phyloP scores from a whole-genome alignment of 2,888 invertebrate genomes.

The Agrochola macilenta region DNA sequence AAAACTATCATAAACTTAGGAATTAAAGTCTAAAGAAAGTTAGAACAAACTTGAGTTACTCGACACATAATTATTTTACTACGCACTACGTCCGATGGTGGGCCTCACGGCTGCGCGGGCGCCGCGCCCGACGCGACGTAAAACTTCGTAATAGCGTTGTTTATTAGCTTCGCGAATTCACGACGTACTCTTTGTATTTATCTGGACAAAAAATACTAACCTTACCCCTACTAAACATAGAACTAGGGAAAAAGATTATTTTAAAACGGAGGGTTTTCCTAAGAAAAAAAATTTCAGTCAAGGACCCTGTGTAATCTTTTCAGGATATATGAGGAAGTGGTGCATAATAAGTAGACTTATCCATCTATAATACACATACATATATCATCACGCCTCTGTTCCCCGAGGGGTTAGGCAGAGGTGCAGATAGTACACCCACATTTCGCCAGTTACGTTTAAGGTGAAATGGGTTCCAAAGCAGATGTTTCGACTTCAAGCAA shows the following conservation, averaged over 20 bases:
- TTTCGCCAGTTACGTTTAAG: not conserved
- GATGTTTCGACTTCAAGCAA: no score
- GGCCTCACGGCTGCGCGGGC: conserved; percentile 51
- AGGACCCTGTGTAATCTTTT: no score
- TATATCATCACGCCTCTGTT: no score
- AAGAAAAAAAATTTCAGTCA: not conserved
- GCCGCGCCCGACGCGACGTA: conserved; percentile 43
- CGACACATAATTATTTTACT: conserved; percentile 28
- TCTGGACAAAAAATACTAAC: not conserved
- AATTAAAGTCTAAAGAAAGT: conserved; percentile 7
- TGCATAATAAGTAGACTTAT: not conserved
- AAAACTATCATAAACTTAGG: not conserved
- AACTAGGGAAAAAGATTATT: not conserved
- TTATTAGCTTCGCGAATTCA: conserved; percentile 33
- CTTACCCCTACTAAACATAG: not conserved
- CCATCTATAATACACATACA: no score
- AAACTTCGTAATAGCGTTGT: conserved; percentile 45
- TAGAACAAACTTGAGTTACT: conserved; percentile 15
- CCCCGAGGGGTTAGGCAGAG: not conserved
- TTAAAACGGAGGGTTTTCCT: not conserved
- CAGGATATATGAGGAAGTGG: not conserved
- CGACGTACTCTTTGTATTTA: conserved; percentile 20
- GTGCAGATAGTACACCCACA: not conserved
- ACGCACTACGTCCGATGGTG: conserved; percentile 43
- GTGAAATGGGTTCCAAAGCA: no score